A percentile compares a stretch with the other conserved stretches of the same genome.
phyloP scores from a whole-genome alignment of 2,888 invertebrate species.

The Andrena bicolor region DNA sequence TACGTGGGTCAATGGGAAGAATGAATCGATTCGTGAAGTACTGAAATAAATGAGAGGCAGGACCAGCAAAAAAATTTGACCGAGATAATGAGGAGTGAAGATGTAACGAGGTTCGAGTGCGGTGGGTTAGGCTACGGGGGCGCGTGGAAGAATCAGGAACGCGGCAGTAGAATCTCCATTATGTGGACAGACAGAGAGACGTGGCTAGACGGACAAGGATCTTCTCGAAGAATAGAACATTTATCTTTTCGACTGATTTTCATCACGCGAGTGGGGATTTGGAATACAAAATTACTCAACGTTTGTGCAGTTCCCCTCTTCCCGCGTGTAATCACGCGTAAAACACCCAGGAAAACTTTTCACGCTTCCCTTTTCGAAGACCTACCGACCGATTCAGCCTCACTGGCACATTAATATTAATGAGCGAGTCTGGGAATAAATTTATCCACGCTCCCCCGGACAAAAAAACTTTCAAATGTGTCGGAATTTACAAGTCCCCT shows the following conservation, averaged over 20 bases:
- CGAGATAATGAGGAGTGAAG: background rate
- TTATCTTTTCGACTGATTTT: background rate
- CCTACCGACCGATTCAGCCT: slow-evolving; percentile 9
- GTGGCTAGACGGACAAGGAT: background rate
- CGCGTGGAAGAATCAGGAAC: background rate
- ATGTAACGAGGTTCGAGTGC: too few relatives aligned
- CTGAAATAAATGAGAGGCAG: background rate
- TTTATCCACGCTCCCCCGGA: background rate
- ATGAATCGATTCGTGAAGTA: background rate
- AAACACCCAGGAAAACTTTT: slow-evolving; percentile 49
- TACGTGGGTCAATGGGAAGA: background rate
- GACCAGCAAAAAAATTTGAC: background rate
- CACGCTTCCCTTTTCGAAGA: slow-evolving; percentile 37
- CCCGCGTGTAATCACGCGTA: slow-evolving; percentile 48
- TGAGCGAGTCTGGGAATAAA: slow-evolving; percentile 32
- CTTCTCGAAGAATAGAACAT: background rate
- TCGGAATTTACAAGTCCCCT: slow-evolving; percentile 27
- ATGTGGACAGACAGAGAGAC: background rate
- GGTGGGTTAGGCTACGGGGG: background rate
- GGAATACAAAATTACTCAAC: slow-evolving; percentile 31
- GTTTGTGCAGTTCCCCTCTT: slow-evolving; percentile 33
- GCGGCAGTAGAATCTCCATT: background rate
- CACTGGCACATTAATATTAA: slow-evolving; percentile 56
- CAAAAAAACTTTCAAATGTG: slow-evolving; percentile 23
- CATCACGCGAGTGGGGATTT: background rate